These are phyloP conservation scores for Agrilus planipennis DNA, from an alignment of 1,140 invertebrate species.

Conservation along the genomic window DNA sequence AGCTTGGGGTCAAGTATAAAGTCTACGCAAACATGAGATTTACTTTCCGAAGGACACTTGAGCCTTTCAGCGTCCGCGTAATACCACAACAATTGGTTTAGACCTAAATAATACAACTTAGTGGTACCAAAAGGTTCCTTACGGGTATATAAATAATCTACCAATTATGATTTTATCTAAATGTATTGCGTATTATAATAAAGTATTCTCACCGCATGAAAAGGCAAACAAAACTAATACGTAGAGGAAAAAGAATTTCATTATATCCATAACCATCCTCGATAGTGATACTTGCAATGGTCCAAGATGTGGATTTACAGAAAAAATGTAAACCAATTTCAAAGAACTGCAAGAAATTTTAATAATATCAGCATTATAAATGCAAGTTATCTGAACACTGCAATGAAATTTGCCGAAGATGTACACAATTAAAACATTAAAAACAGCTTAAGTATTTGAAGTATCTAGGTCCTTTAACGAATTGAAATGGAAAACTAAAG, in stretches of 20 bases:
- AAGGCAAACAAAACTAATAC: slow-evolving; percentile 95
- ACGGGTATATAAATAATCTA: background rate
- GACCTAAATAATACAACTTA: slow-evolving; percentile 25
- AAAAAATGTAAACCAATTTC: slow-evolving; percentile 98
- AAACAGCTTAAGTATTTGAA: too few species aligned
- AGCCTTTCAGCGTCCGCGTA: slow-evolving; percentile 90
- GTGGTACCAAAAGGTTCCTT: background rate
- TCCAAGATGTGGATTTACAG: slow-evolving; percentile 94
- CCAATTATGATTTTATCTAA: background rate
- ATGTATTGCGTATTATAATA: background rate
- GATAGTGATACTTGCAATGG: slow-evolving; percentile 95
- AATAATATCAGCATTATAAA: too few species aligned
- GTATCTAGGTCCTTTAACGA: too few species aligned
- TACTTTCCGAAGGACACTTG: slow-evolving; percentile 47
- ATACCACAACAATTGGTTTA: slow-evolving; percentile 77
- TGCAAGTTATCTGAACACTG: too few species aligned
- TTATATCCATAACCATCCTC: slow-evolving; percentile 95
- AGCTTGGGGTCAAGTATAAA: slow-evolving; percentile 11
- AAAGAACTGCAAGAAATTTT: slow-evolving; percentile 69
- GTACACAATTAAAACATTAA: too few species aligned
- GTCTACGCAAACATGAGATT: slow-evolving; percentile 26
- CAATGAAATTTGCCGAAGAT: too few species aligned
- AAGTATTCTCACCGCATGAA: slow-evolving; percentile 69
- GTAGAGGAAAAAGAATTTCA: slow-evolving; percentile 95
- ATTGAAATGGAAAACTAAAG: too few species aligned